These are phyloP conservation scores for Leucophora obtusa DNA, from an alignment of 2,888 invertebrate genomes.

Conservation along the genomic window DNA sequence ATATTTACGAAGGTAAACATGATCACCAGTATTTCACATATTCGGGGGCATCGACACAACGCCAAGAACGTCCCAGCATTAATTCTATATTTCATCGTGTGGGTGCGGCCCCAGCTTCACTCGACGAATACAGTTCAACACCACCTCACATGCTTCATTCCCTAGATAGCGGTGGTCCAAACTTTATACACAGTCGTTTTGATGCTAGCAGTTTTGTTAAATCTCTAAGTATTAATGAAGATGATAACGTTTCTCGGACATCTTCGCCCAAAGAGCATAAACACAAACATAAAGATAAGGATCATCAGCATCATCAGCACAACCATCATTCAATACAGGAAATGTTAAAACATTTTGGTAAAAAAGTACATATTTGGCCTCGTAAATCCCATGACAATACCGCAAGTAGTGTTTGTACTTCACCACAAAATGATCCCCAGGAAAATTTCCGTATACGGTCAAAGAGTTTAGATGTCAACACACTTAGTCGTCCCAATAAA, in stretches of 20 bases:
- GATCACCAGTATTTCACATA: slow-evolving; percentile 79
- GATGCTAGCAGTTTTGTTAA: slow-evolving; percentile 77
- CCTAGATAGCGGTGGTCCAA: slow-evolving; percentile 53
- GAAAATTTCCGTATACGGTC: slow-evolving; percentile 88
- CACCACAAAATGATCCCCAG: slow-evolving; percentile 79
- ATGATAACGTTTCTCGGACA: slow-evolving; percentile 54
- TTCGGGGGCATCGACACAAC: slow-evolving; percentile 73
- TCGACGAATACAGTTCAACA: slow-evolving; percentile 74
- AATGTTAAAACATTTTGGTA: slow-evolving; percentile 86
- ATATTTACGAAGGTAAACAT: slow-evolving; percentile 76
- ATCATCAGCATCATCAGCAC: slow-evolving; percentile 76
- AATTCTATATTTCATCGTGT: slow-evolving; percentile 78
- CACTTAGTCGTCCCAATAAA: slow-evolving; percentile 78
- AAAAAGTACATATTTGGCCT: slow-evolving; percentile 87
- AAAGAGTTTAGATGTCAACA: slow-evolving; percentile 86
- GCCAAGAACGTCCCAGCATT: slow-evolving; percentile 75
- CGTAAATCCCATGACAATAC: slow-evolving; percentile 81
- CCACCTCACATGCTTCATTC: slow-evolving; percentile 66
- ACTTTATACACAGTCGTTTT: slow-evolving; percentile 71
- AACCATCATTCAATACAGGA: slow-evolving; percentile 88
- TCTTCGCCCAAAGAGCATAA: slow-evolving; percentile 67
- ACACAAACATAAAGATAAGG: slow-evolving; percentile 48
- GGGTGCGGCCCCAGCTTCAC: slow-evolving; percentile 72
- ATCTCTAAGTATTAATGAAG: slow-evolving; percentile 74
- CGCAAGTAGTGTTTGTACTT: slow-evolving; percentile 79